Evolutionary conservation across 2,797 vertebrate genomes (phyloP).

Genomic region (Semotilus atromaculatus): DNA sequence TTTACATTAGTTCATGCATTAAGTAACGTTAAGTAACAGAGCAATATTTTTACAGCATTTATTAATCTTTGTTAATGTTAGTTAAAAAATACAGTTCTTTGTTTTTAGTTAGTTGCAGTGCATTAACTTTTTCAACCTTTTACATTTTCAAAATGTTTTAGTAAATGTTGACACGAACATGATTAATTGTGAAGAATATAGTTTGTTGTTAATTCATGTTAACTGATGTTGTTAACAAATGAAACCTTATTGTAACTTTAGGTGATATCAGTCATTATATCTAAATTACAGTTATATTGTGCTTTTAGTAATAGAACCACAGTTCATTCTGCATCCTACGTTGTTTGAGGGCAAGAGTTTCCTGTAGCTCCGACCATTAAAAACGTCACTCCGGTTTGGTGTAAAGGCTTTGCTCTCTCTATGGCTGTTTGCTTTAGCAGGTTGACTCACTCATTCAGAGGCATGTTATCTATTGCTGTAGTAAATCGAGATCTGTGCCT

Average conservation of each 20-base stretch:
- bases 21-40: not conserved
- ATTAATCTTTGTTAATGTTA: not conserved
- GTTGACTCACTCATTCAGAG: constrained; percentile 8
- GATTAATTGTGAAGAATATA: not conserved
- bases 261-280: not conserved
- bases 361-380: not conserved
- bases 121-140: not conserved
- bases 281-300: not conserved
- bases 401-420: not conserved
- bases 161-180: not conserved
- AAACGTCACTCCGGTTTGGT: not conserved
- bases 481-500: constrained; percentile 1
- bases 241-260: not conserved
- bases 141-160: not conserved
- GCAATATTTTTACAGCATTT: not conserved
- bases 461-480: not conserved
- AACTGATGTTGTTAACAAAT: not conserved
- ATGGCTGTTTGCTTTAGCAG: not conserved
- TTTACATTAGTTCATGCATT: not conserved
- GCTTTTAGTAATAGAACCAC: not conserved
- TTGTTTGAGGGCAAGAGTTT: constrained; percentile 23
- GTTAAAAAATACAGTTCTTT: not conserved
- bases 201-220: not conserved
- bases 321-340: not conserved
- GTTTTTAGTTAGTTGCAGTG: not conserved